Evolutionary conservation across 35 echinoderm and acorn worm species (phyloP), one percentile per base, ranked within the genome.

Genomic region (Patiria miniata): DNA sequence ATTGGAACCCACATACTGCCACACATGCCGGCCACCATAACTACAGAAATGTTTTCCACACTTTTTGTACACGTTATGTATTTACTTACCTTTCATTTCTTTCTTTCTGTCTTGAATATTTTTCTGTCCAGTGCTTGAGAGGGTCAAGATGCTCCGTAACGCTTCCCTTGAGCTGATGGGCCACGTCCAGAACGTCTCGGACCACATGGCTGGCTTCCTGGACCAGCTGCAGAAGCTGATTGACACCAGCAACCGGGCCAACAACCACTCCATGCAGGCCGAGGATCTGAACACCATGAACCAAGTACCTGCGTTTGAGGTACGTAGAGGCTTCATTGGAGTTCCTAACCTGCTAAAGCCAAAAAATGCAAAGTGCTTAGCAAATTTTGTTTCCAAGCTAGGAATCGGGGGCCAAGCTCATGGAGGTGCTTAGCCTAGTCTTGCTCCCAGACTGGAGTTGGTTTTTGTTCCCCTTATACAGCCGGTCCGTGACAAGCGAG

Each of bases 191-290:
- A 86, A 88, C 19, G 93, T 91, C 3, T 87, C 84, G 0, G n/a
- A 82, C 9, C 58, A 88, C 60, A 51, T 95, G 68, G 55, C 61
- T 6, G 76, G 68, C 51, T 95, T 95, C 79, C 28, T 56, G 7
- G 93, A 82, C 21, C 82, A 85, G 69, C 61, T 95, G n/a, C 80
- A 95, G 37, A 89, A 95, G 19, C 84, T 95, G 33, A 7, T 85
- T 14, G 86, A 87, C 22, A 85, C 60, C 8, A 90, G 84, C 16
- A 7, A 9, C 0, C 2, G 23, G 7, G 59, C 93, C 14, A 80
- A 80, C 17, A 86, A 91, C 33, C 57, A 87, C 39, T 87, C 79
- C 19, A 78, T 78, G 21, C 36, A 32, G 17, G 88, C 86, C 3
- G 44, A 87, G 28, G 77, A 7, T 6, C 78, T 85, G 14, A 37